Base-by-base conservation (phyloP, 2,797 vertebrate species). In the Zalophus californianus region DNA sequence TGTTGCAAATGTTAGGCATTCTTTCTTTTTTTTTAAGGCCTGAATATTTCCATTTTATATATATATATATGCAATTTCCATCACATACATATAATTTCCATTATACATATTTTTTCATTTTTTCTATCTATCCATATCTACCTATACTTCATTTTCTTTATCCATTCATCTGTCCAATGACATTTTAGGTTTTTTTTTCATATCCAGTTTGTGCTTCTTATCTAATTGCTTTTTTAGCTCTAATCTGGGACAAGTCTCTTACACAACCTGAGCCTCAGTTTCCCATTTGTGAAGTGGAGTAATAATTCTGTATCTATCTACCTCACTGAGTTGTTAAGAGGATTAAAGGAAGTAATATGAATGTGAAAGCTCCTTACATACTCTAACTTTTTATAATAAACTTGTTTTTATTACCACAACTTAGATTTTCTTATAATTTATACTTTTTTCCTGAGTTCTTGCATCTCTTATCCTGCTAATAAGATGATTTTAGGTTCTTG, bases 341-440 rank as follows among this genome's bases (percentile, higher is more conserved):
- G 48, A 78, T 54, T 54, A 64, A 91, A 96, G 32, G 16, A 91
- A 13, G 48, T 29, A 35, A 62, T 68, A 3, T 2, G 29, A 60
- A 38, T 48, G 7, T 41, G 2, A 92, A 96, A 66, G 13, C 10
- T 93, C 29, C 7, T 72, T 52, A 15, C 0, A 25, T 0, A 29
- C 48, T 92, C 41, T 79, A 90, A 73, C 25, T 27, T 56, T 21
- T 41, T 58, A 60, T n/a, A 38, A 91, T 64, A 73, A 93, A 68
- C 4, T 14, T 72, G 10, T 23, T 95, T 94, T 32, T 29, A 38
- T 85, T 18, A 62, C 32, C n/a, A 66, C 29, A 66, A 64, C 62
- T 86, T 88, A 88, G 27, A 90, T 83, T 92, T 97, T 68, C 86
- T 84, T 95, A 8, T 82, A 66, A 32, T 86, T 86, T 79, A 23